Conservation (phyloP, 2,888 invertebrate species). For the Phalangium opilio region DNA sequence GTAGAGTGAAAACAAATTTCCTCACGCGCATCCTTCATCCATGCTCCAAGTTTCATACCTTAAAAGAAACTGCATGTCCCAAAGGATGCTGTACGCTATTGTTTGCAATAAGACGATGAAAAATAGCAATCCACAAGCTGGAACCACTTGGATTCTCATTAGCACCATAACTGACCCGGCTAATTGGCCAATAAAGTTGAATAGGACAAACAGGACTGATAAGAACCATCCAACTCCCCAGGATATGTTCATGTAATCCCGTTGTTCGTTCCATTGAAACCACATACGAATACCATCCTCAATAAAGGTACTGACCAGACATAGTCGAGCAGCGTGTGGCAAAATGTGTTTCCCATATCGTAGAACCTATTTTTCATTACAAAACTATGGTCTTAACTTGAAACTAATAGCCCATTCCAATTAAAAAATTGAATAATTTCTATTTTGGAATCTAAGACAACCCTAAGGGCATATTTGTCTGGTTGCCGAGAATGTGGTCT, state of each 20-base stretch:
- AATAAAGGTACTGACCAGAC: constrained; percentile 94
- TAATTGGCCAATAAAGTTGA: constrained; percentile 89
- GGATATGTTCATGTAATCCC: constrained; percentile 92
- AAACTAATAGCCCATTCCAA: no score
- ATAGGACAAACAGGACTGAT: constrained; percentile 82
- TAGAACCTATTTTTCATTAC: constrained; percentile 52
- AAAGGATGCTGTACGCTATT: constrained; percentile 87
- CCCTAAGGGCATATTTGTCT: no score
- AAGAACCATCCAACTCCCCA: constrained; percentile 93
- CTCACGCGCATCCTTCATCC: no score
- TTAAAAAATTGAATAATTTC: no score
- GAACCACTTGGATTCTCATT: constrained; percentile 71
- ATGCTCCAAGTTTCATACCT: constrained; percentile 31
- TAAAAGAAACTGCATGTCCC: constrained; percentile 93
- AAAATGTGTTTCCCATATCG: constrained; percentile 79
- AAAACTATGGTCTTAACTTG: no score
- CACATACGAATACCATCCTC: constrained; percentile 99
- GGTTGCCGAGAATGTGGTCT: no score
- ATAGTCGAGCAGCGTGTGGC: constrained; percentile 87
- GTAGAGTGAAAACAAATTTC: no score
- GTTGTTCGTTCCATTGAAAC: constrained; percentile 94
- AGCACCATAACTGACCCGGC: constrained; percentile 95
- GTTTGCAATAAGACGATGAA: constrained; percentile 44
- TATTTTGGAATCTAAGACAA: no score
- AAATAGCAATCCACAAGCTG: constrained; percentile 25